Evolutionary conservation across 1,140 invertebrate genomes (phyloP).

Genomic region (Listronotus bonariensis): DNA sequence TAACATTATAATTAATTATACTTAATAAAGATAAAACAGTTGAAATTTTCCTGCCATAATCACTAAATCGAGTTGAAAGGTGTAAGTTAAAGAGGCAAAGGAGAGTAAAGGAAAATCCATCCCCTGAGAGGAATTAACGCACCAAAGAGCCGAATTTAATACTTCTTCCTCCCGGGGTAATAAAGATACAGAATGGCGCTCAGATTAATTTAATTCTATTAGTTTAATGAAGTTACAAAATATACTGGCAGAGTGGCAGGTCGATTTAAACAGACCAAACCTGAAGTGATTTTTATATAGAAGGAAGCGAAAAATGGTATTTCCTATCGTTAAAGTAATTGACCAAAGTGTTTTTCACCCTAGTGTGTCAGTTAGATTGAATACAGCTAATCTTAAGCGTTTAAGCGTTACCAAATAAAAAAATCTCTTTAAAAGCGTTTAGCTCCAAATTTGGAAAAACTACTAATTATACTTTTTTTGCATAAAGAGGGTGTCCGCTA

Average conservation of each 20-base stretch:
- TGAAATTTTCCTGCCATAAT: conserved; percentile 7
- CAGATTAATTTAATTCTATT: conserved; percentile 41
- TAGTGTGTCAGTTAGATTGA: background rate
- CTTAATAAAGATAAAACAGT: background rate
- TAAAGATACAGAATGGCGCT: conserved; percentile 33
- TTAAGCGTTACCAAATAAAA: no score
- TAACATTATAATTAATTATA: no score
- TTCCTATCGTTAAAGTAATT: conserved; percentile 3
- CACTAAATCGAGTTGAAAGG: conserved; percentile 28
- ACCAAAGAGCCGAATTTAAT: conserved; percentile 38
- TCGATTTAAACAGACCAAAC: conserved; percentile 12
- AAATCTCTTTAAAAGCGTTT: no score
- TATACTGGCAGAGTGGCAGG: conserved; percentile 17
- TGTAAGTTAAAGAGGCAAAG: conserved; percentile 28
- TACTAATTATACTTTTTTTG: no score
- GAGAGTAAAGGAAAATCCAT: conserved; percentile 25
- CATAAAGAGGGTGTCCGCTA: no score
- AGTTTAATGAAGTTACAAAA: conserved; percentile 39
- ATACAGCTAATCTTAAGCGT: no score
- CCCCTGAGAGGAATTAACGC: conserved; percentile 35
- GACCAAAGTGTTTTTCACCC: conserved; percentile 11
- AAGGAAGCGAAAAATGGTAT: background rate
- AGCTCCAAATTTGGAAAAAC: no score
- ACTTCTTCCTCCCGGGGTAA: conserved; percentile 17
- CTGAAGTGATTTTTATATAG: conserved; percentile 12